These are phyloP conservation scores for Nomada fucata DNA, from an alignment of 2,888 invertebrate genomes.

Conservation along the genomic window DNA sequence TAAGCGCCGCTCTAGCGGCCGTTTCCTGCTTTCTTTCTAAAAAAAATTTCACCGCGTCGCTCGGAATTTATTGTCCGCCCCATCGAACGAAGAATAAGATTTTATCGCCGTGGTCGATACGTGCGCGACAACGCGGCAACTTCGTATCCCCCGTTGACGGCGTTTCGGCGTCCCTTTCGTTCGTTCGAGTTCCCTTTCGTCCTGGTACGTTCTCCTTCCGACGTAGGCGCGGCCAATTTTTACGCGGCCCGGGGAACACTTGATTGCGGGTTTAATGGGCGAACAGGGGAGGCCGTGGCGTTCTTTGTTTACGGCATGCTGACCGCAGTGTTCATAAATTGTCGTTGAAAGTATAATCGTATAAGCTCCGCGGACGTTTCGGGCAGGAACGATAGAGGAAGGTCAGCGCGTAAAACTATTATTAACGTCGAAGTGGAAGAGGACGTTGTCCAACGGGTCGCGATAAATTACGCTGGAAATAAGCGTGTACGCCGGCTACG, in stretches of 20 bases:
- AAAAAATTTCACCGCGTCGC: conserved; percentile 45
- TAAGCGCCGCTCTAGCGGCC: not conserved
- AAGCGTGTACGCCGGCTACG: not conserved
- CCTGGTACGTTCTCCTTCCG: not conserved
- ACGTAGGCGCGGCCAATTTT: conserved; percentile 1
- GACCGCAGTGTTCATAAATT: conserved; percentile 35
- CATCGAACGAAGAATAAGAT: conserved; percentile 46
- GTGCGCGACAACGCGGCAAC: conserved; percentile 39
- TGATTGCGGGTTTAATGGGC: conserved; percentile 39
- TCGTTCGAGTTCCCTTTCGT: not conserved
- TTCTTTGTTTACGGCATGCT: conserved; percentile 23
- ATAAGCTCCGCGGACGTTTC: conserved; percentile 14
- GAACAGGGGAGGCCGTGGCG: conserved; percentile 13
- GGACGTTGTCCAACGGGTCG: conserved; percentile 1
- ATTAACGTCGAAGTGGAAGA: conserved; percentile 12
- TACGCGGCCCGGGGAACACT: conserved; percentile 1
- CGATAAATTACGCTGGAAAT: conserved; percentile 24
- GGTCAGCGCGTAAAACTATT: not conserved
- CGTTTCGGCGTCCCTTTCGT: conserved; percentile 4
- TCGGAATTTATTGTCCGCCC: conserved; percentile 42
- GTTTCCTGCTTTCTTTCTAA: conserved; percentile 45
- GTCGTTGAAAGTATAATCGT: conserved; percentile 12
- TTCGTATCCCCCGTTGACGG: conserved; percentile 17
- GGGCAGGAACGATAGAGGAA: not conserved
- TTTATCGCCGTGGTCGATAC: conserved; percentile 46